These are phyloP conservation scores for Pharmacophagus antenor DNA, from an alignment of 2,888 invertebrate genomes.

Conservation along the genomic window DNA sequence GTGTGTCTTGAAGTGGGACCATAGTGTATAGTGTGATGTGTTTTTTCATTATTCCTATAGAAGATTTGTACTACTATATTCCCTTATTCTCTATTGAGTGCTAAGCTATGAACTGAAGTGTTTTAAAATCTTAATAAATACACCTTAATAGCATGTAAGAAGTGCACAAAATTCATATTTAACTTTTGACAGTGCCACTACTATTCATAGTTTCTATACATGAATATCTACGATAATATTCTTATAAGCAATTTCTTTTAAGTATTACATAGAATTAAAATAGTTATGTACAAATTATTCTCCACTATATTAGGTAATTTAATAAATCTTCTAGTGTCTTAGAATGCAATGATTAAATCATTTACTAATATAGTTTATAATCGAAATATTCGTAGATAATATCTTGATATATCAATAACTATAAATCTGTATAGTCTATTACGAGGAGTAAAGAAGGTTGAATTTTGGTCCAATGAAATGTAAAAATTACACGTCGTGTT, in stretches of 20 bases:
- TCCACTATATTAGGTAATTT: conserved; percentile 52
- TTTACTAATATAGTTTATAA: conserved; percentile 5
- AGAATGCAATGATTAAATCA: conserved; percentile 35
- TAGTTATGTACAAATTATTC: conserved; percentile 38
- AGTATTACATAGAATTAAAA: conserved; percentile 33
- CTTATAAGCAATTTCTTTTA: conserved; percentile 52
- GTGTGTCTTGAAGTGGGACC: conserved; percentile 74
- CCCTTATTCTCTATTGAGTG: conserved; percentile 55
- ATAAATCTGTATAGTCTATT: conserved; percentile 39
- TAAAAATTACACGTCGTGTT: conserved; percentile 73
- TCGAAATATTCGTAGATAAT: conserved; percentile 9
- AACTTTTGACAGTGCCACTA: conserved; percentile 71
- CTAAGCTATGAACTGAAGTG: conserved; percentile 39
- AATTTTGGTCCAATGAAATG: conserved; percentile 79
- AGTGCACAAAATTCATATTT: conserved; percentile 67
- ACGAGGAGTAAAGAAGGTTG: conserved; percentile 73
- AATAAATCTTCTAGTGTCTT: conserved; percentile 44
- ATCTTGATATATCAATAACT: not conserved
- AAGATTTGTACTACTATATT: conserved; percentile 50
- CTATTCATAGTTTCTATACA: conserved; percentile 49
- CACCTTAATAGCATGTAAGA: conserved; percentile 56
- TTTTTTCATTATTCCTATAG: conserved; percentile 49
- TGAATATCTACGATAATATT: conserved; percentile 45
- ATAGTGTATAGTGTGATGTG: conserved; percentile 62
- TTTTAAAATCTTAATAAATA: conserved; percentile 43